Evolutionary conservation across 2,797 vertebrate genomes (phyloP).

Genomic region (Takifugu ocellatus): DNA sequence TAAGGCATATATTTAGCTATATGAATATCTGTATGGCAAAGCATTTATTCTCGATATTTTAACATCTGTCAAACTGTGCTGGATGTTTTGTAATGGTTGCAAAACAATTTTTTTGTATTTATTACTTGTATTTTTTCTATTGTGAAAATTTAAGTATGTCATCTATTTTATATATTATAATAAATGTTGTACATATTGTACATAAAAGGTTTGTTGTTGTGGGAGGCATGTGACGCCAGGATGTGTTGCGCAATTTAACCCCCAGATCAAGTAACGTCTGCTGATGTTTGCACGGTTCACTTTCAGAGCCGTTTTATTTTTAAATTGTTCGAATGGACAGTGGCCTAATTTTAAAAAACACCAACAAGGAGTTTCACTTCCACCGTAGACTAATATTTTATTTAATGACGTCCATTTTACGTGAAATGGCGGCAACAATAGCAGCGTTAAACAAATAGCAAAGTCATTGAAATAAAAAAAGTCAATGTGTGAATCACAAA

Average conservation of each 20-base stretch:
- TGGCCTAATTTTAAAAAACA: too few species aligned
- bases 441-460: conserved; percentile 56
- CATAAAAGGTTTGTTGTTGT: conserved; percentile 52
- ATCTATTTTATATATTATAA: conserved; percentile 87
- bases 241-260: conserved; percentile 9
- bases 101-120: conserved; percentile 83
- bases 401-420: conserved; percentile 53
- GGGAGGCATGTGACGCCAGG: not conserved
- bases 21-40: conserved; percentile 71
- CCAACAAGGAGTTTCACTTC: not conserved
- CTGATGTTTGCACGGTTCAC: not conserved
- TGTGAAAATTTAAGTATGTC: conserved; percentile 83
- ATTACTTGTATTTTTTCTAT: conserved; percentile 87
- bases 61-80: conserved; percentile 77
- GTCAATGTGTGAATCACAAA: conserved; percentile 58
- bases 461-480: conserved; percentile 46
- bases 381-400: conserved; percentile 48
- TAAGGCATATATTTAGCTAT: conserved; percentile 73
- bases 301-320: not conserved
- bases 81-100: conserved; percentile 81
- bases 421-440: conserved; percentile 80
- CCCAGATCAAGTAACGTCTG: not conserved
- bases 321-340: too few species aligned
- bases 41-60: conserved; percentile 76
- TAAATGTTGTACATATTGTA: conserved; percentile 89